phyloP scores from a whole-genome alignment of 1,140 invertebrate species.

The Drosophila sucinea region DNA sequence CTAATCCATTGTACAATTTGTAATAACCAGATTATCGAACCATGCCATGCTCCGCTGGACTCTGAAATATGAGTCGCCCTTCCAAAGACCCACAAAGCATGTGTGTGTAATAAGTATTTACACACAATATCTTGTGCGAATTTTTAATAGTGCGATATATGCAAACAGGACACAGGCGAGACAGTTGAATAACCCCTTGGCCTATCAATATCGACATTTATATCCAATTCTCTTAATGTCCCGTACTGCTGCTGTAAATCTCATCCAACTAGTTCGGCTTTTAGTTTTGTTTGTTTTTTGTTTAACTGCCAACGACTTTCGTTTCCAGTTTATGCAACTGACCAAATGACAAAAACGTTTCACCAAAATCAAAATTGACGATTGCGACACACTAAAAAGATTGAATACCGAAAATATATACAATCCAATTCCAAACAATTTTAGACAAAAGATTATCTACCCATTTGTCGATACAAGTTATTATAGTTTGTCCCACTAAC shows the following conservation, averaged over 20 bases:
- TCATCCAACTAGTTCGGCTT: conserved; percentile 36
- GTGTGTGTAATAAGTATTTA: not conserved
- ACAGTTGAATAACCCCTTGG: too few species aligned
- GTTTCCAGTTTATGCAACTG: conserved; percentile 56
- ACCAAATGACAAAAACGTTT: conserved; percentile 46
- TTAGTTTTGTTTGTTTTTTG: conserved; percentile 23
- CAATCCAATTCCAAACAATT: conserved; percentile 8
- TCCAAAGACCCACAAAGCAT: conserved; percentile 26
- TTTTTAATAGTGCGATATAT: too few species aligned
- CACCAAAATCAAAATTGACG: conserved; percentile 41
- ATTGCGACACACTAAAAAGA: conserved; percentile 11
- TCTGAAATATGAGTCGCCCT: conserved; percentile 8
- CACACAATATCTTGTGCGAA: conserved; percentile 10
- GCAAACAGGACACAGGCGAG: not conserved
- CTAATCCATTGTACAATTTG: conserved; percentile 37
- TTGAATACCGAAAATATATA: conserved; percentile 1
- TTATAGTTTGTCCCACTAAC: not conserved
- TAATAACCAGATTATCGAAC: conserved; percentile 37
- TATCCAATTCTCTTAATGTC: too few species aligned
- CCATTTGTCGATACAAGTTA: not conserved
- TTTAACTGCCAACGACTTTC: conserved; percentile 40
- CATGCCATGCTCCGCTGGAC: conserved; percentile 41
- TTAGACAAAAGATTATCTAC: conserved; percentile 2
- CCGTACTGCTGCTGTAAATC: conserved; percentile 27
- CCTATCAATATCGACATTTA: not conserved